Evolutionary conservation across 2,797 vertebrate genomes (phyloP), one percentile per base, ranked within the genome.

Genomic region (Parauchenoglanis punctatus): DNA sequence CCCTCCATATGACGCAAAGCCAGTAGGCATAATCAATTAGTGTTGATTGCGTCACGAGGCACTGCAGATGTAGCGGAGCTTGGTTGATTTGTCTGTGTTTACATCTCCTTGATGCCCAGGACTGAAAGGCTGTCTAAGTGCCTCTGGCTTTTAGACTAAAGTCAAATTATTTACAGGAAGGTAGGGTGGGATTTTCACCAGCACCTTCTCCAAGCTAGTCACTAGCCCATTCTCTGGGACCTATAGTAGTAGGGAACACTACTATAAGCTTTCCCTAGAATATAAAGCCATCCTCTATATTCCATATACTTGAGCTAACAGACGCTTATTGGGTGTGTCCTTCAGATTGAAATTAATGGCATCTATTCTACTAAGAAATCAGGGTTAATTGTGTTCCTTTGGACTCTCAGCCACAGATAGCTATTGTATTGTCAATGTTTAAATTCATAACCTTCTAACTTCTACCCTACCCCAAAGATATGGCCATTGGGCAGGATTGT

Each of bases 21-120:
- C 70, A 61, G 49, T 77, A 83, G 85, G 67, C 73, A 44, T 61
- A 75, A 85, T 87, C 20, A 83, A 49, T 86, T 86, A 81, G 40
- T n/a, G 80, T 68, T 75, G 92, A 92, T 81, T 65, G 77, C 17
- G 0, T 67, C 70, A 58, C 8, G 17, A 61, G 17, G 44, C 28
- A 65, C 73, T 52, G n/a, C 65, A 73, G 83, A 85, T 85, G 75
- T 35, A 63, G 59, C 73, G 70, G 54, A 61, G 52, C 75, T 78
- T 35, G 40, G 28, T 18, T 58, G 63, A 44, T 70, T 87, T 56
- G 58, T 87, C n/a, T 72, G 20, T 68, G 56, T 87, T 76, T 87
- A 82, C 58, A 61, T 80, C 73, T 35, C 13, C 23, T 58, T 87
- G 31, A 87, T 35, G 25, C 12, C 17, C 12, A 72, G 40, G 52